phyloP scores from a whole-genome alignment of 2,888 invertebrate species.

The Diploptera punctata region DNA sequence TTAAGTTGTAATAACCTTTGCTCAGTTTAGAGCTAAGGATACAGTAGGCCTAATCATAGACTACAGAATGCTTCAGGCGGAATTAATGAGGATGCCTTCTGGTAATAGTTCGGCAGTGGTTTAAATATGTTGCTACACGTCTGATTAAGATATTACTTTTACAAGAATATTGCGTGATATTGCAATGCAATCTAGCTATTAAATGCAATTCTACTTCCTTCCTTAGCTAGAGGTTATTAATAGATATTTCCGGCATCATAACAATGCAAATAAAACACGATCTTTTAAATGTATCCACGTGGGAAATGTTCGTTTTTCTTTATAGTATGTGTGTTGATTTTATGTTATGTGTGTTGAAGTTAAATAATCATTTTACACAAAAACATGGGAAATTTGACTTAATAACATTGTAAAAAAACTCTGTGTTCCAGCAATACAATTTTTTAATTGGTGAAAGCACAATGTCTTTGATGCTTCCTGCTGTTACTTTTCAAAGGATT shows the following conservation, averaged over 20 bases:
- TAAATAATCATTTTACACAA: neutral
- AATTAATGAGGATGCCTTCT: too few relatives aligned
- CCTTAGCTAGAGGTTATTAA: neutral
- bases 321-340: neutral
- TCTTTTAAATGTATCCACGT: neutral
- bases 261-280: neutral
- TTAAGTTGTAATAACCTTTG: too few relatives aligned
- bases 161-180: too few relatives aligned
- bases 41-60: too few relatives aligned
- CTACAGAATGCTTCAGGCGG: too few relatives aligned
- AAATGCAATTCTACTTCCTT: too few relatives aligned
- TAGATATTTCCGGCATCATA: neutral
- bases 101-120: too few relatives aligned
- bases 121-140: too few relatives aligned
- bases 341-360: neutral
- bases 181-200: too few relatives aligned
- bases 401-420: neutral
- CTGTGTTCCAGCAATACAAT: neutral
- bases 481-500: neutral
- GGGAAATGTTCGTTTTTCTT: neutral
- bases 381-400: neutral
- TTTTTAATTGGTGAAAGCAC: constrained; percentile 3
- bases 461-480: constrained; percentile 11
- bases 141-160: too few relatives aligned
- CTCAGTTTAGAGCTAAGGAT: too few relatives aligned